Base-by-base conservation (phyloP, 2,113 vertebrate species). In the Pomatorhinus ruficollis region DNA sequence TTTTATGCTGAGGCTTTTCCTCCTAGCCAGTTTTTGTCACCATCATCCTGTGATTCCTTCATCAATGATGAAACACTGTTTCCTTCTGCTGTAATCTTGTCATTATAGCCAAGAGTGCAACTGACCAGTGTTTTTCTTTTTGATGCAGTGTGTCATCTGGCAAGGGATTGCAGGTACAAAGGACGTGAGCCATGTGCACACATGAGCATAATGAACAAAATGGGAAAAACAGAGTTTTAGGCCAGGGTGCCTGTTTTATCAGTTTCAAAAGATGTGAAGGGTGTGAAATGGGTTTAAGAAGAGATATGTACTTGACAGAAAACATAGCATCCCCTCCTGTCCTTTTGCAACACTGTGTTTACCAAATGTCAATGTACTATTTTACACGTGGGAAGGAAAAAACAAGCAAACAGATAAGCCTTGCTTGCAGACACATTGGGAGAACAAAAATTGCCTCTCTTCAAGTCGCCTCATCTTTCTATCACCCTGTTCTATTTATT, bases 401-500 rank as follows among this genome's bases (percentile, higher is more conserved):
- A 52, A 1, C 22, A 68, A 72, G 56, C 22, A 80, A 83, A 74
- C 6, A 14, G 33, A 30, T 63, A 66, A 89, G 45, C 57, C n/a
- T 84, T 80, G 57, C 65, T 95, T 87, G 42, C 69, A 86, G 66
- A 68, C 45, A 78, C 27, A 69, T 40, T 0, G 0, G 2, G 2
- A 95, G 65, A 95, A 74, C n/a, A 89, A 89, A 94, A 95, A 83
- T 54, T 70, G 22, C 37, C 40, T 71, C 40, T 39, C 71, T 96
- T 96, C 75, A 76, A 92, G 71, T 74, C 68, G 45, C 71, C 5
- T 3, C 61, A 63, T 94, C 85, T 87, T 93, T 90, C 91, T 90
- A 44, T 92, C 82, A 86, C 45, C 40, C 28, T 89, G 19, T 49
- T 79, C 77, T 81, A 71, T 95, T 95, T 86, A 84, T 95, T 87